phyloP scores from a whole-genome alignment of 2,113 vertebrate genomes.

The Speoplatyrhinus poulsoni region DNA sequence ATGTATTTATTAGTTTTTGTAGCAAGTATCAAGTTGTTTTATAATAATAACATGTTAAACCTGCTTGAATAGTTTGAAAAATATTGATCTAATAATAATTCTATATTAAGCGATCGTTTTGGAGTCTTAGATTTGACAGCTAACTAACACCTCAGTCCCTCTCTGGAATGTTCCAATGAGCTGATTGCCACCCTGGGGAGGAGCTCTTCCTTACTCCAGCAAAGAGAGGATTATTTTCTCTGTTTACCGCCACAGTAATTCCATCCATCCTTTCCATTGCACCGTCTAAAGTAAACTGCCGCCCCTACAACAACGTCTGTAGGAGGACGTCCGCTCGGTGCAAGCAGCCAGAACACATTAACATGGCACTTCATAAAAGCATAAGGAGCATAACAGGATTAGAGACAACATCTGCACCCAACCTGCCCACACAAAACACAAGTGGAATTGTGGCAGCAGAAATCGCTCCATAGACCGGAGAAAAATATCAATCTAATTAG shows the following conservation, averaged over 20 bases:
- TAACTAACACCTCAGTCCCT: background rate
- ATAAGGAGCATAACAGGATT: conserved; percentile 28
- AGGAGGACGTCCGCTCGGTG: conserved; percentile 2
- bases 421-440: conserved; percentile 27
- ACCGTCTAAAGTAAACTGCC: conserved; percentile 13
- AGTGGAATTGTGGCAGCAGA: conserved; percentile 38
- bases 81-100: no score
- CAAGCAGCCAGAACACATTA: conserved; percentile 23
- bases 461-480: conserved; percentile 37
- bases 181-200: conserved; percentile 26
- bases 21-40: no score
- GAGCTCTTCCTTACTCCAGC: conserved; percentile 4
- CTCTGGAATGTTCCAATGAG: conserved; percentile 47
- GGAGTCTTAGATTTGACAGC: no score
- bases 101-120: no score
- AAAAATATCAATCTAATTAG: conserved; percentile 45
- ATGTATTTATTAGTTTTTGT: no score
- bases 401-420: conserved; percentile 35
- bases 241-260: conserved; percentile 39
- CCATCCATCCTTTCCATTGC: conserved; percentile 36
- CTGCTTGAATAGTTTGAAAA: no score
- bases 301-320: conserved; percentile 15
- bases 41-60: no score
- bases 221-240: conserved; percentile 28
- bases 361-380: conserved; percentile 11